Conservation (phyloP, 2,888 invertebrate species). For the Phorcus lineatus region DNA sequence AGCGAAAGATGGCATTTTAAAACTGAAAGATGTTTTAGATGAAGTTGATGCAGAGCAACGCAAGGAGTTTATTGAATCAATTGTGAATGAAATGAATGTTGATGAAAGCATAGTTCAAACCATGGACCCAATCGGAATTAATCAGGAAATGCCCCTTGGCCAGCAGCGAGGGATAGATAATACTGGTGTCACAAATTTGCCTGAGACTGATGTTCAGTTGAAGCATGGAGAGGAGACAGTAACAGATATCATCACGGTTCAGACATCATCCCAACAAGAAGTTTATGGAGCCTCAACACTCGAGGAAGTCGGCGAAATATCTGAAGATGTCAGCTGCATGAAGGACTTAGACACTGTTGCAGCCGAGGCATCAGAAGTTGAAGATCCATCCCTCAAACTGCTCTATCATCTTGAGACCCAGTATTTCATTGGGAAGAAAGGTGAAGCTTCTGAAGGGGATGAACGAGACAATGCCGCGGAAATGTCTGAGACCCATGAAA, state of each 20-base stretch:
- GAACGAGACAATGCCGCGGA: background rate
- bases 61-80: background rate
- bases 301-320: background rate
- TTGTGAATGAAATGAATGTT: conserved; percentile 4
- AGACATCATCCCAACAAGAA: background rate
- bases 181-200: background rate
- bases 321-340: background rate
- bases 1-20: background rate
- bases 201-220: background rate
- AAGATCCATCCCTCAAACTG: conserved; percentile 15
- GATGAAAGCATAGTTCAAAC: background rate
- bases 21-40: background rate
- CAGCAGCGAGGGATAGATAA: background rate
- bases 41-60: background rate
- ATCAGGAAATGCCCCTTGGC: background rate
- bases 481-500: background rate
- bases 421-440: conserved; percentile 32
- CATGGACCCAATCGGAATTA: background rate
- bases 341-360: background rate
- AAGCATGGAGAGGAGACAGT: background rate
- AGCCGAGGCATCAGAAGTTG: background rate
- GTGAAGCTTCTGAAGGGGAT: background rate
- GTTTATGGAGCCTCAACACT: background rate
- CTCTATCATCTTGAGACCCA: conserved; percentile 34
- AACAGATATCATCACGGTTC: background rate